phyloP scores from a whole-genome alignment of 2,113 vertebrate species.

The Scatophagus argus region DNA sequence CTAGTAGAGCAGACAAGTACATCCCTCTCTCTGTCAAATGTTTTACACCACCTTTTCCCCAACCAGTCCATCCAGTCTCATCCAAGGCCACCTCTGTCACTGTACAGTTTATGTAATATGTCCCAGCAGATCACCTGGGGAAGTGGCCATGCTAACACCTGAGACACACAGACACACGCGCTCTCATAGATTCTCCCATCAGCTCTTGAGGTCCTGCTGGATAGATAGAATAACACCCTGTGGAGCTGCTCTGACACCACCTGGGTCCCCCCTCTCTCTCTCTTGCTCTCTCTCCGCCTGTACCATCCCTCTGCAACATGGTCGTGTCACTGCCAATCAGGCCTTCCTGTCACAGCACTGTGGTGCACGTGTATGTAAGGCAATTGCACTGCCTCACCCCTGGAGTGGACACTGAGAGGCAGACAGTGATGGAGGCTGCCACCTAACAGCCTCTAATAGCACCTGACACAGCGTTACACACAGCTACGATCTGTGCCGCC shows the following conservation, averaged over 20 bases:
- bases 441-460: slow-evolving; percentile 83
- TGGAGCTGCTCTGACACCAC: slow-evolving; percentile 78
- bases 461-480: slow-evolving; percentile 82
- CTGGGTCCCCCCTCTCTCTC: slow-evolving; percentile 69
- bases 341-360: slow-evolving; percentile 77
- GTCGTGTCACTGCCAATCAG: slow-evolving; percentile 83
- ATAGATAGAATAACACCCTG: slow-evolving; percentile 80
- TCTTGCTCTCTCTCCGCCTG: slow-evolving; percentile 52
- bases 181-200: slow-evolving; percentile 63
- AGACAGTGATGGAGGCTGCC: slow-evolving; percentile 82
- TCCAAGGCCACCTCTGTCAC: slow-evolving; percentile 76
- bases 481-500: slow-evolving; percentile 73
- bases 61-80: slow-evolving; percentile 69
- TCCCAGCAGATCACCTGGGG: slow-evolving; percentile 78
- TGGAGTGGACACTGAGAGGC: slow-evolving; percentile 79
- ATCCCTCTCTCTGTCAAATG: slow-evolving; percentile 70
- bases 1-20: slow-evolving; percentile 59
- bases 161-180: slow-evolving; percentile 59
- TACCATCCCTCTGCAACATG: slow-evolving; percentile 75
- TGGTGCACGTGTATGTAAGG: slow-evolving; percentile 72
- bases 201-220: slow-evolving; percentile 65
- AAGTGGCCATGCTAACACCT: slow-evolving; percentile 74
- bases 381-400: slow-evolving; percentile 81
- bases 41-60: slow-evolving; percentile 70
- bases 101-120: slow-evolving; percentile 81